Evolutionary conservation across 2,797 vertebrate species (phyloP).

Genomic region (Sebastolobus altivelis): DNA sequence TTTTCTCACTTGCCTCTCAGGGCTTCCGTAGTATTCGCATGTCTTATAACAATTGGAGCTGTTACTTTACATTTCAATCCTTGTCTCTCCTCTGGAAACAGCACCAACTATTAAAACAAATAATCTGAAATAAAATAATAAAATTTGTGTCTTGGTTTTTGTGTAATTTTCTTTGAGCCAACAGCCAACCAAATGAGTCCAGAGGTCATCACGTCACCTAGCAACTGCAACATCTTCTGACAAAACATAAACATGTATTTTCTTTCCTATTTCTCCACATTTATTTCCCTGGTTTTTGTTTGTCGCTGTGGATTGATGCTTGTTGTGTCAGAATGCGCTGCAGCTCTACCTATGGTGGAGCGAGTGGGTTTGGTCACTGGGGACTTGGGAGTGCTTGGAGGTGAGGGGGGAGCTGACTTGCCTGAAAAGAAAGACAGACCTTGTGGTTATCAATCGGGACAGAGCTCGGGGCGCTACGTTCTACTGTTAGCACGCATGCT

Average conservation of each 20-base stretch:
- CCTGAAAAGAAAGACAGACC: conserved; percentile 87
- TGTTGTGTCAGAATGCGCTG: conserved; percentile 57
- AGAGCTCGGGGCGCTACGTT: conserved; percentile 22
- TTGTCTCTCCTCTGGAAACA: conserved; percentile 6
- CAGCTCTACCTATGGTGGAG: conserved; percentile 80
- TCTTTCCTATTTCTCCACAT: neutral
- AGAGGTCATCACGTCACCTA: neutral
- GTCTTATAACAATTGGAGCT: conserved; percentile 21
- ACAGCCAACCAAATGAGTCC: neutral
- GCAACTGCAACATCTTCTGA: neutral
- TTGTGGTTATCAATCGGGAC: conserved; percentile 63
- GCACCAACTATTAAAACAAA: neutral
- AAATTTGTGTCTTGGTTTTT: neutral
- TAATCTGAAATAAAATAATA: neutral
- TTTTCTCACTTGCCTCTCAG: neutral
- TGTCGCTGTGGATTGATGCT: conserved; percentile 24
- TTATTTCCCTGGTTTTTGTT: neutral
- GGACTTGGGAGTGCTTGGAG: conserved; percentile 78
- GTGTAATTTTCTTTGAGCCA: neutral
- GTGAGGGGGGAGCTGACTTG: conserved; percentile 79
- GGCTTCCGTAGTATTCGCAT: neutral
- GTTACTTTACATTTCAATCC: neutral
- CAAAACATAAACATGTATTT: neutral
- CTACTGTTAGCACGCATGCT: conserved; percentile 69
- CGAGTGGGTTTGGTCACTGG: conserved; percentile 83